Percentiles rank a stretch among this genome's conserved stretches.
Conservation (phyloP, 2,113 vertebrate genomes). For the Perca schrenkii region DNA sequence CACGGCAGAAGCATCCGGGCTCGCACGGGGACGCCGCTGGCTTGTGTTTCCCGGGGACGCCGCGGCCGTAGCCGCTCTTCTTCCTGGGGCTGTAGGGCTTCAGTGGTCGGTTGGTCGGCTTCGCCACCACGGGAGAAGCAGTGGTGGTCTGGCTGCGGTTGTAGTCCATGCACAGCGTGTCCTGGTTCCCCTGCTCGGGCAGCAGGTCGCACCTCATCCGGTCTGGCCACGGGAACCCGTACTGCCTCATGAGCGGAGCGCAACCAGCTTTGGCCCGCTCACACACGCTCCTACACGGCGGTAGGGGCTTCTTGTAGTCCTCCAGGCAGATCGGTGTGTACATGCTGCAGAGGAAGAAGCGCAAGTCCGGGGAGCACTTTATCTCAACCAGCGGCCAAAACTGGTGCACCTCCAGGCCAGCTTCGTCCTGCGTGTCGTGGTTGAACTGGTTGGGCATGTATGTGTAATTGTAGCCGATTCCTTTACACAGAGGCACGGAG, state of each 20-base stretch:
- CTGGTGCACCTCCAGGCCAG: conserved; percentile 93
- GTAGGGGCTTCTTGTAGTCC: conserved; percentile 96
- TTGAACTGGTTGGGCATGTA: conserved; percentile 95
- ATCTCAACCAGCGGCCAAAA: conserved; percentile 95
- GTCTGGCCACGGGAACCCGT: conserved; percentile 97
- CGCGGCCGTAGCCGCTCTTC: conserved; percentile 62
- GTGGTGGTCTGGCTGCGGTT: conserved; percentile 90
- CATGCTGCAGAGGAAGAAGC: conserved; percentile 97
- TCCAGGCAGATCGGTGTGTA: conserved; percentile 96
- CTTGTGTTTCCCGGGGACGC: conserved; percentile 69
- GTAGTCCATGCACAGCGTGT: conserved; percentile 96
- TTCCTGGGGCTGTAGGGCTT: conserved; percentile 81
- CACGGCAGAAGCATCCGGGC: conserved; percentile 89
- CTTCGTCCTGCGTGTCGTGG: conserved; percentile 94
- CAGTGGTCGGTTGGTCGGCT: conserved; percentile 71
- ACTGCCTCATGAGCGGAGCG: conserved; percentile 96
- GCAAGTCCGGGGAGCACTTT: conserved; percentile 91
- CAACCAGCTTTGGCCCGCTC: conserved; percentile 94
- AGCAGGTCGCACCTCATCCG: conserved; percentile 95
- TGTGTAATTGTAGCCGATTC: conserved; percentile 93
- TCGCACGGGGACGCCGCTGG: conserved; percentile 81
- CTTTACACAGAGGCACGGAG: conserved; percentile 92
- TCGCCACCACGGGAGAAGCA: conserved; percentile 77
- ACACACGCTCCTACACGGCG: conserved; percentile 93
- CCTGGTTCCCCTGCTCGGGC: conserved; percentile 90